phyloP scores from a whole-genome alignment of 2,888 invertebrate genomes.

The Caprella mutica region DNA sequence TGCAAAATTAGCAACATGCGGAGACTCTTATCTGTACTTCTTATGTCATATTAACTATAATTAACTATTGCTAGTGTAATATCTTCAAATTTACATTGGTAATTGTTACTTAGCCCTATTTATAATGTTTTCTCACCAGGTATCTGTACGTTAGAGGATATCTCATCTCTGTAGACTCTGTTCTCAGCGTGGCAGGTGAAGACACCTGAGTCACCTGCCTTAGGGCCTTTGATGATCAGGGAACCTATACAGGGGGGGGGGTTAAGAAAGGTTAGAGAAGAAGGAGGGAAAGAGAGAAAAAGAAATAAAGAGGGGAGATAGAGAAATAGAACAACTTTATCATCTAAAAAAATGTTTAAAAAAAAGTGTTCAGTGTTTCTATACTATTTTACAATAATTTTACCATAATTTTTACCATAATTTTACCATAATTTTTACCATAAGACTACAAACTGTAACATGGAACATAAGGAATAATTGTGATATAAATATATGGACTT shows the following conservation, averaged over 20 bases:
- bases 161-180: constrained; percentile 58
- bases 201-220: constrained; percentile 56
- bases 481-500: too few relatives aligned
- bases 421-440: neutral
- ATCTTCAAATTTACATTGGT: too few relatives aligned
- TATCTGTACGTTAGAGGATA: constrained; percentile 59
- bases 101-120: too few relatives aligned
- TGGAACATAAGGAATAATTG: too few relatives aligned
- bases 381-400: too few relatives aligned
- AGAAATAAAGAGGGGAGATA: too few relatives aligned
- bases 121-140: constrained; percentile 48
- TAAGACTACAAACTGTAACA: too few relatives aligned
- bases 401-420: too few relatives aligned
- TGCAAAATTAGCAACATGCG: too few relatives aligned
- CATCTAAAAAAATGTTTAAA: neutral
- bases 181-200: constrained; percentile 67
- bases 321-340: neutral
- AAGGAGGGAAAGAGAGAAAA: too few relatives aligned
- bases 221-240: constrained; percentile 52
- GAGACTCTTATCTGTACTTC: too few relatives aligned
- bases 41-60: neutral
- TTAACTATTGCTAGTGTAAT: constrained; percentile 1
- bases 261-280: neutral
- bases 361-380: neutral
- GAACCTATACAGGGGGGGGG: constrained; percentile 18